A percentile compares a stretch with the other conserved stretches of the same genome.
Conservation (phyloP, 2,888 invertebrate species). For the Eupeodes luniger region DNA sequence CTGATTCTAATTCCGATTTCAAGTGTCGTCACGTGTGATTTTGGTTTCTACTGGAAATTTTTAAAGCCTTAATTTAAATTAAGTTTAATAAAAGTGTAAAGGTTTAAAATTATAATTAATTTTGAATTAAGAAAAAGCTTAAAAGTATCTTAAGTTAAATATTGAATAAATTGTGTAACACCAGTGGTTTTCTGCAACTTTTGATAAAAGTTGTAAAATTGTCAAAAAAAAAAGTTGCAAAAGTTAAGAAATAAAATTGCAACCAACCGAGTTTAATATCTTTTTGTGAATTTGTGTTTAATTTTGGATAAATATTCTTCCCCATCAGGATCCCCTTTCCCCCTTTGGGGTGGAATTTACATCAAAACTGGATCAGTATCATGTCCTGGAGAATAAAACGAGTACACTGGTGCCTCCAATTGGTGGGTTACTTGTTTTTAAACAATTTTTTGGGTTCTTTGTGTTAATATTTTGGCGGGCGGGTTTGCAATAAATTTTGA, state of each 20-base stretch:
- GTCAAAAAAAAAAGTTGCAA: conserved; percentile 17
- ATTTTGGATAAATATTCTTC: conserved; percentile 51
- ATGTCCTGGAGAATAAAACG: conserved; percentile 77
- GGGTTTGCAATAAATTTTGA: conserved; percentile 32
- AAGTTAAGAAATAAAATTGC: neutral
- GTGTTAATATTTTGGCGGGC: neutral
- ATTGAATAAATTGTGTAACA: conserved; percentile 11
- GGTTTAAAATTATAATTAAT: conserved; percentile 7
- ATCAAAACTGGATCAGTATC: conserved; percentile 78
- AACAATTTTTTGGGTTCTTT: conserved; percentile 27
- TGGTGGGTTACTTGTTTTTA: conserved; percentile 76
- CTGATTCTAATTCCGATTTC: too few relatives aligned
- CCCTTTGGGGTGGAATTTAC: conserved; percentile 32
- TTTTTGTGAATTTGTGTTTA: conserved; percentile 40
- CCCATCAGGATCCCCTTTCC: conserved; percentile 26
- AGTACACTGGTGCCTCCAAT: conserved; percentile 75
- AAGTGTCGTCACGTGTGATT: conserved; percentile 48
- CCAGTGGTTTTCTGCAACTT: conserved; percentile 15
- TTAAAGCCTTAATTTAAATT: neutral
- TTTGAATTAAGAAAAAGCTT: neutral
- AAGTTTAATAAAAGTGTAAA: conserved; percentile 10
- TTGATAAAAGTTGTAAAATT: neutral
- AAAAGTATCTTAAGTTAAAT: conserved; percentile 8
- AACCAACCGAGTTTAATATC: neutral
- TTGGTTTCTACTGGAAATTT: neutral